Percentiles rank a stretch among this genome's conserved stretches.
Conservation (phyloP, 2,888 invertebrate species). For the Agrilus mali region DNA sequence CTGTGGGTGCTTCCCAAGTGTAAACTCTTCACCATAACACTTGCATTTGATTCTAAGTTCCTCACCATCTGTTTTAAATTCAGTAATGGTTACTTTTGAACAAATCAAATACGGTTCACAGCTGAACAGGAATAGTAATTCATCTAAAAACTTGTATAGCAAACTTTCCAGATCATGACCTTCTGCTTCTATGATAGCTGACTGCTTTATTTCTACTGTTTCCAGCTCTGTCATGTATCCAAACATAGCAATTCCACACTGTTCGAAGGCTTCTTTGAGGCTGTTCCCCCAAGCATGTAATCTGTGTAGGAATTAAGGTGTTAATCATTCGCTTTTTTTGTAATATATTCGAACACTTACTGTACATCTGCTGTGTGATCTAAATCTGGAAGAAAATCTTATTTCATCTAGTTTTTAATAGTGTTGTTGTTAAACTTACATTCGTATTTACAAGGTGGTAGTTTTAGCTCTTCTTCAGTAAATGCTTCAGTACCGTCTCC, state of each 20-base stretch:
- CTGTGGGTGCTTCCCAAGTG: constrained; percentile 87
- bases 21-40: constrained; percentile 90
- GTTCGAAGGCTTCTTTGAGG: constrained; percentile 84
- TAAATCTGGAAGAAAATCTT: constrained; percentile 53
- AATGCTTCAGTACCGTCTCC: constrained; percentile 24
- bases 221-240: constrained; percentile 92
- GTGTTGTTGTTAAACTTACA: constrained; percentile 48
- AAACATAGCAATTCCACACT: constrained; percentile 92
- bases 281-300: constrained; percentile 87
- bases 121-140: constrained; percentile 82
- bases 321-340: not conserved
- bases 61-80: constrained; percentile 60
- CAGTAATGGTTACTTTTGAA: constrained; percentile 74
- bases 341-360: constrained; percentile 46
- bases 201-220: constrained; percentile 66
- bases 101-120: constrained; percentile 84
- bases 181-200: constrained; percentile 72
- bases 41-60: constrained; percentile 69
- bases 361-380: constrained; percentile 99
- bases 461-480: constrained; percentile 46
- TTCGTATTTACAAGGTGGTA: constrained; percentile 66
- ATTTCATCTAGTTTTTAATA: not conserved
- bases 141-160: constrained; percentile 87
- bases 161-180: constrained; percentile 82
- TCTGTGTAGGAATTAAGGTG: constrained; percentile 34